phyloP scores from a whole-genome alignment of 2,797 vertebrate species.

The Lateolabrax maculatus region DNA sequence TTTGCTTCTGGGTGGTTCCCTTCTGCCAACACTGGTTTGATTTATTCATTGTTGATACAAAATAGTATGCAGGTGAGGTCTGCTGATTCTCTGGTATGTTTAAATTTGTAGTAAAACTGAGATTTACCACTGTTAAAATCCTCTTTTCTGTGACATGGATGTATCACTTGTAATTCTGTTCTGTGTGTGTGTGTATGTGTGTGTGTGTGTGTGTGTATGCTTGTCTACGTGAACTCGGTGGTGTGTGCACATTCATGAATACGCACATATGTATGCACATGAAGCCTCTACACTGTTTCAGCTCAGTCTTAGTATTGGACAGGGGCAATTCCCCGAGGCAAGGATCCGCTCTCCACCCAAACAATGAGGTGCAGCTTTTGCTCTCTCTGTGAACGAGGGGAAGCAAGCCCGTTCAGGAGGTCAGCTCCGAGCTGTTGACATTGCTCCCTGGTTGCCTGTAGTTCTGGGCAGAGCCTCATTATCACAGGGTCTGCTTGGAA shows the following conservation, averaged over 20 bases:
- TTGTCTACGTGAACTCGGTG: slow-evolving; percentile 12
- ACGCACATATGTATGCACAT: slow-evolving; percentile 71
- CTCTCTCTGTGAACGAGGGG: slow-evolving; percentile 76
- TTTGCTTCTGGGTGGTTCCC: slow-evolving; percentile 44
- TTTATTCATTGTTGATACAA: slow-evolving; percentile 69
- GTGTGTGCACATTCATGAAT: slow-evolving; percentile 65
- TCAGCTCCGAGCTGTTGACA: slow-evolving; percentile 86
- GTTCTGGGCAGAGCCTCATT: slow-evolving; percentile 85
- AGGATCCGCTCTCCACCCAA: slow-evolving; percentile 80
- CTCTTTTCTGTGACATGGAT: slow-evolving; percentile 46
- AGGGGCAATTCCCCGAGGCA: slow-evolving; percentile 77
- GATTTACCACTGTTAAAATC: slow-evolving; percentile 60
- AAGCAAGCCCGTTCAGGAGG: slow-evolving; percentile 82
- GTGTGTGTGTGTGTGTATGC: neutral
- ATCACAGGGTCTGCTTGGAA: slow-evolving; percentile 84
- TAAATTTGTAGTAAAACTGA: slow-evolving; percentile 62
- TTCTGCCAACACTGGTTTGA: slow-evolving; percentile 51
- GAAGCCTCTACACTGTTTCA: slow-evolving; percentile 54
- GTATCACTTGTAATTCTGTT: slow-evolving; percentile 68
- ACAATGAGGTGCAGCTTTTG: slow-evolving; percentile 81
- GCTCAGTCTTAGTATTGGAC: slow-evolving; percentile 78
- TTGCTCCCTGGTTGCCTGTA: slow-evolving; percentile 83
- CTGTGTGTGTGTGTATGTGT: slow-evolving; percentile 25
- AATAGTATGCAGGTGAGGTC: slow-evolving; percentile 59
- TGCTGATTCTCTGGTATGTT: slow-evolving; percentile 60